Evolutionary conservation across 1,140 invertebrate genomes (phyloP), one percentile per base, ranked within the genome.

Genomic region (Sinonovacula constricta): DNA sequence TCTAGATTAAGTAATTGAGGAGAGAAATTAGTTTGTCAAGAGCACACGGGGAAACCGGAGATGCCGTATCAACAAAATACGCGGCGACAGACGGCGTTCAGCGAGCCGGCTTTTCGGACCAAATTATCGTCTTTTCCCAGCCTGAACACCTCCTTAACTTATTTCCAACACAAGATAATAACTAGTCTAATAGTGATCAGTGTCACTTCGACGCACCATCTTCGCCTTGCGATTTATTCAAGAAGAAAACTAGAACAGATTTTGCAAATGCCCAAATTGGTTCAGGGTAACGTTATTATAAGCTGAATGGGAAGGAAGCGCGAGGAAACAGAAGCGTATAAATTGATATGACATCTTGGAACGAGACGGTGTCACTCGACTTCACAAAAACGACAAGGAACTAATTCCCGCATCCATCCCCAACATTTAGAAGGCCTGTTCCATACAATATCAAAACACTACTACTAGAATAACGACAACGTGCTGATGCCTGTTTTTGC

Each of bases 141-240:
- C 51, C 62, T 30, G 53, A 59, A 66, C 63, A 49, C 63, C 31
- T 67, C 72, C 72, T 76, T 65, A 76, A 76, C 72, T 76, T 76
- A 76, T 76, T 76, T 67, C 72, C 59, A 76, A 76, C 72, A 76
- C 62, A 76, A 66, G 72, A 76, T 76, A 76, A 76, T 76, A 54
- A 76, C 62, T n/a, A 65, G 60, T 31, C 53, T 65, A 76, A 76
- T 67, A 76, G 72, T 45, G 72, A 76, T 76, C 72, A 76, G 49
- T 76, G 72, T 76, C 72, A 67, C 3, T 45, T 33, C 22, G 39
- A 26, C 45, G 63, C 72, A 54, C 59, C 72, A 66, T 66, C 45
- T 60, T 39, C 72, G 51, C 67, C 49, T 59, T 76, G 62, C 54
- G 72, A 57, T 63, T 76, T 76, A 76, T 67, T 76, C 72, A 76